These are phyloP conservation scores for Miltochrista miniata DNA, from an alignment of 2,888 invertebrate species.

Conservation along the genomic window DNA sequence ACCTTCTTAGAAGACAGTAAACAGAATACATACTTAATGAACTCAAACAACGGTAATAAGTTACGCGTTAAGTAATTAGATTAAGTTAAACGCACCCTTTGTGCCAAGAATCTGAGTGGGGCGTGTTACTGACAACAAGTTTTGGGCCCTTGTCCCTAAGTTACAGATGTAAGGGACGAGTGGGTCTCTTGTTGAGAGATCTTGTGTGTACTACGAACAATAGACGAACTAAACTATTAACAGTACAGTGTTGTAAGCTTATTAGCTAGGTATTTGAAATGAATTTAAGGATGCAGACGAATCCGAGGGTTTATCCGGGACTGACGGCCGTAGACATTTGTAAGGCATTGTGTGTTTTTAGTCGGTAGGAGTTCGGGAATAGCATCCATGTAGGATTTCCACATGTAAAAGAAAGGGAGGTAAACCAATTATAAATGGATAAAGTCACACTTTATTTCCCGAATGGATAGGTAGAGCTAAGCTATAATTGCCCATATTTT, in stretches of 20 bases:
- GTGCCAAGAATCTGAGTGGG: slow-evolving; percentile 49
- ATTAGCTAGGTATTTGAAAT: not conserved
- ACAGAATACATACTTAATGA: slow-evolving; percentile 21
- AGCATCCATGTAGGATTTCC: no score
- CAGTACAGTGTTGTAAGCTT: slow-evolving; percentile 12
- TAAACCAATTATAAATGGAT: no score
- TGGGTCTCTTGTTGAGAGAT: slow-evolving; percentile 59
- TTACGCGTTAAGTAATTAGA: slow-evolving; percentile 45
- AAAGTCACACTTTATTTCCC: no score
- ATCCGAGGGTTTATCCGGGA: no score
- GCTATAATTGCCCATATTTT: no score
- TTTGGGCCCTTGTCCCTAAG: slow-evolving; percentile 75
- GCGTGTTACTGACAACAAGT: slow-evolving; percentile 56
- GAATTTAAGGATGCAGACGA: no score
- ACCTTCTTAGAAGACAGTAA: not conserved
- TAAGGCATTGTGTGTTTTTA: no score
- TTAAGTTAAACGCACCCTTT: slow-evolving; percentile 46
- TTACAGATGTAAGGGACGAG: slow-evolving; percentile 66
- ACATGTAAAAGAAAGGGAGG: no score
- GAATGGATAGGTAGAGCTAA: no score
- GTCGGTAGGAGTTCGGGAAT: no score
- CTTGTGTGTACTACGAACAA: slow-evolving; percentile 63
- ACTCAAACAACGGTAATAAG: slow-evolving; percentile 43
- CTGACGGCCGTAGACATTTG: no score
- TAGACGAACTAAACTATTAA: slow-evolving; percentile 36